Evolutionary conservation across 2,797 vertebrate genomes (phyloP).

Genomic region (Acipenser transmontanus): DNA sequence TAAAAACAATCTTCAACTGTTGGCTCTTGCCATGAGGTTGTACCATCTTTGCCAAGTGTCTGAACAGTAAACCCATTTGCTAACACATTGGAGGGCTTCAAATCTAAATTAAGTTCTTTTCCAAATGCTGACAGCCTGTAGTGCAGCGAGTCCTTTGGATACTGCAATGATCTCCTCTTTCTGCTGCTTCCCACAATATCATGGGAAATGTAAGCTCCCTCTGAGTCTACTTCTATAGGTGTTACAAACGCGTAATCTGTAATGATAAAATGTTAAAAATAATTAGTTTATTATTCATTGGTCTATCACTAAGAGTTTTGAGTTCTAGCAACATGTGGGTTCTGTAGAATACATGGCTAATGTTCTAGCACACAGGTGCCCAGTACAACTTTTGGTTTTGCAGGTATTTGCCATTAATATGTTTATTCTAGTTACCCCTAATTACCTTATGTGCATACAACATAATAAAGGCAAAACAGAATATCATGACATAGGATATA

Average conservation of each 20-base stretch:
- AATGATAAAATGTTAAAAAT: conserved; percentile 29
- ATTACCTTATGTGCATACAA: too few relatives aligned
- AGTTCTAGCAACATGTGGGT: too few relatives aligned
- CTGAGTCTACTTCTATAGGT: conserved; percentile 82
- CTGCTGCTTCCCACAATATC: conserved; percentile 70
- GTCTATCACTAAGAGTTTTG: too few relatives aligned
- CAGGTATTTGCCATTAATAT: too few relatives aligned
- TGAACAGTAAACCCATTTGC: conserved; percentile 81
- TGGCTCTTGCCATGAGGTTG: conserved; percentile 51
- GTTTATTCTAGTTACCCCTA: too few relatives aligned
- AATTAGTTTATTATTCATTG: too few relatives aligned
- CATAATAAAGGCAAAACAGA: too few relatives aligned
- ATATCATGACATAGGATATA: too few relatives aligned
- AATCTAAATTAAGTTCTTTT: conserved; percentile 83
- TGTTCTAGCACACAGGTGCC: too few relatives aligned
- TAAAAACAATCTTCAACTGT: conserved; percentile 75
- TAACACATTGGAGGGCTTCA: conserved; percentile 74
- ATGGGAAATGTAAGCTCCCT: conserved; percentile 74
- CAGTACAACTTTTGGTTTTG: too few relatives aligned
- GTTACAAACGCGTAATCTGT: conserved; percentile 87
- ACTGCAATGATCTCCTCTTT: conserved; percentile 67
- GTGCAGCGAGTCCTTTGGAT: conserved; percentile 62
- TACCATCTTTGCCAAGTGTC: conserved; percentile 67
- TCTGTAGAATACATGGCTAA: too few relatives aligned
- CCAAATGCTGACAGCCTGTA: conserved; percentile 87